Evolutionary conservation across 2,113 vertebrate species (phyloP), one percentile per base, ranked within the genome.

Genomic region (Lontra canadensis): DNA sequence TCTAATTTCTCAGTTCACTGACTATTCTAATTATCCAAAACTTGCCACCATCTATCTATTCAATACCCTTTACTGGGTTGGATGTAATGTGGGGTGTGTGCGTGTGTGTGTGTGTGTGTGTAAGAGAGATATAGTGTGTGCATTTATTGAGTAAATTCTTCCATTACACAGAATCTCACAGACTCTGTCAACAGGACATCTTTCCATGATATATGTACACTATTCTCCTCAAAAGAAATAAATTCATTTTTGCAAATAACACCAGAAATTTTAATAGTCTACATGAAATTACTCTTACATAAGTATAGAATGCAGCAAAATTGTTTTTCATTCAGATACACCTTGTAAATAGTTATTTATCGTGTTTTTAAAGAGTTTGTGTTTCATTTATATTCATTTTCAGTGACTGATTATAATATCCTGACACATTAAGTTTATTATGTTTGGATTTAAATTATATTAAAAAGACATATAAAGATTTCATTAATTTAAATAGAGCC

Each of bases 401-500:
- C 29, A 92, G 18, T 87, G 29, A 73, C 11, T 39, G 11, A 78
- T 47, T 91, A 39, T 55, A 63, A 67, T 49, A 94, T 89, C 31
- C 49, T 67, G 59, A 61, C 25, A 73, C 12, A 42, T 76, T 71
- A 69, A 1, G 13, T 55, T 73, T 93, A 91, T 81, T 90, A 34
- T 49, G 3, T 76, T 67, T 81, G 39, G 31, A 11, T 79, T 69
- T 89, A 73, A 80, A 52, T 90, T 79, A 78, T 88, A 74, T 83
- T 90, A 36, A 95, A 97, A 96, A 67, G 0, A 39, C 15, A 88
- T 31, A 59, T 49, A 85, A 82, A 12, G 14, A 65, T 93, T 95
- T 71, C 6, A 82, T 92, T 91, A 92, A 71, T 74, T 97, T 88
- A 91, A 93, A 90, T 63, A 74, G 96, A 93, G 23, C n/a, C 57